These are phyloP conservation scores for Atrichornis clamosus DNA, from an alignment of 2,113 vertebrate species.

Conservation along the genomic window DNA sequence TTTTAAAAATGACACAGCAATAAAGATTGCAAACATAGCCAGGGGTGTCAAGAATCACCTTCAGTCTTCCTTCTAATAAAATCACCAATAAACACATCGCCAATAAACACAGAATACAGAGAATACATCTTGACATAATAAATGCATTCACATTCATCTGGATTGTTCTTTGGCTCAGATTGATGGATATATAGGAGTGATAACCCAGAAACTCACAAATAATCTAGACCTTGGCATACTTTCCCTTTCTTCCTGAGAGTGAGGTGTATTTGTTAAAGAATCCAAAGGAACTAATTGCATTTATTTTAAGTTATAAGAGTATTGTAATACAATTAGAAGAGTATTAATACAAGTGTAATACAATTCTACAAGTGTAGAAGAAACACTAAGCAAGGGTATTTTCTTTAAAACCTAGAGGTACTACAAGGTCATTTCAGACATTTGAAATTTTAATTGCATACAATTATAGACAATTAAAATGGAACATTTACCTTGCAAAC, in stretches of 20 bases:
- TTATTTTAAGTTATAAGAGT: neutral
- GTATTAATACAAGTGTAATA: neutral
- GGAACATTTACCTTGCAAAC: slow-evolving; percentile 60
- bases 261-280: neutral
- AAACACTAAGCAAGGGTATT: neutral
- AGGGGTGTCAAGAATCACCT: neutral
- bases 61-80: neutral
- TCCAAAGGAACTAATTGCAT: neutral
- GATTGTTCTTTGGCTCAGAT: neutral
- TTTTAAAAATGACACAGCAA: neutral
- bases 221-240: neutral
- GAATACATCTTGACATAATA: neutral
- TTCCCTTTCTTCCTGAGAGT: neutral
- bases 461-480: slow-evolving; percentile 2
- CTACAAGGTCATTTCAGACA: neutral
- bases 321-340: neutral
- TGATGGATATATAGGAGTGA: neutral
- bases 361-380: neutral
- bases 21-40: neutral
- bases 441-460: neutral
- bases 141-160: neutral
- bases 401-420: neutral
- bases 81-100: neutral
- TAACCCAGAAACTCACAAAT: neutral
- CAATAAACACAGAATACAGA: neutral